These are phyloP conservation scores for Drosophila nannoptera DNA, from an alignment of 1,140 invertebrate genomes.

Conservation along the genomic window DNA sequence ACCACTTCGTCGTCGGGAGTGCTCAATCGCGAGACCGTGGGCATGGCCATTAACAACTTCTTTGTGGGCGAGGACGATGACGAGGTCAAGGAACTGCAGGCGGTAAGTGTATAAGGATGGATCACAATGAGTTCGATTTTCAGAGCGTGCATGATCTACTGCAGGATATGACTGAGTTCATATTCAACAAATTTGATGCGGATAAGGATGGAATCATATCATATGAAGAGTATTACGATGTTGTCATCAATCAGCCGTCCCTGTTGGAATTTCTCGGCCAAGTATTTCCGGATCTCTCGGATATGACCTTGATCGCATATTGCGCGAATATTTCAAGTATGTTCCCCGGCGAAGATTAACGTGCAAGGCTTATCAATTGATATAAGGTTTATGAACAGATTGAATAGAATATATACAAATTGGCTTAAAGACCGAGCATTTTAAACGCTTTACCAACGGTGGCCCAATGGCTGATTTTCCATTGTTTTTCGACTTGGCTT, in stretches of 20 bases:
- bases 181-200: conserved; percentile 87
- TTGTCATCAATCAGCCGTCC: conserved; percentile 84
- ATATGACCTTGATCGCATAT: conserved; percentile 55
- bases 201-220: conserved; percentile 90
- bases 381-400: too few relatives aligned
- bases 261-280: conserved; percentile 89
- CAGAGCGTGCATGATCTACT: not conserved
- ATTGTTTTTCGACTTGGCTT: not conserved
- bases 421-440: too few relatives aligned
- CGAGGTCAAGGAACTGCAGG: conserved; percentile 65
- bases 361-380: too few relatives aligned
- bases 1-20: conserved; percentile 41
- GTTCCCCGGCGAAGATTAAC: conserved; percentile 31
- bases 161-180: conserved; percentile 89
- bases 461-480: not conserved
- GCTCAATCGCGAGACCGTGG: conserved; percentile 66
- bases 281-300: conserved; percentile 83
- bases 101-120: conserved; percentile 36
- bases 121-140: too few relatives aligned
- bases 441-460: too few relatives aligned
- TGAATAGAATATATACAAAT: too few relatives aligned
- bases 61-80: conserved; percentile 71
- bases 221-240: conserved; percentile 85
- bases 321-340: conserved; percentile 48
- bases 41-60: conserved; percentile 64